These are phyloP conservation scores for Olivierus martensii DNA, from an alignment of 1,140 invertebrate genomes.

Conservation along the genomic window DNA sequence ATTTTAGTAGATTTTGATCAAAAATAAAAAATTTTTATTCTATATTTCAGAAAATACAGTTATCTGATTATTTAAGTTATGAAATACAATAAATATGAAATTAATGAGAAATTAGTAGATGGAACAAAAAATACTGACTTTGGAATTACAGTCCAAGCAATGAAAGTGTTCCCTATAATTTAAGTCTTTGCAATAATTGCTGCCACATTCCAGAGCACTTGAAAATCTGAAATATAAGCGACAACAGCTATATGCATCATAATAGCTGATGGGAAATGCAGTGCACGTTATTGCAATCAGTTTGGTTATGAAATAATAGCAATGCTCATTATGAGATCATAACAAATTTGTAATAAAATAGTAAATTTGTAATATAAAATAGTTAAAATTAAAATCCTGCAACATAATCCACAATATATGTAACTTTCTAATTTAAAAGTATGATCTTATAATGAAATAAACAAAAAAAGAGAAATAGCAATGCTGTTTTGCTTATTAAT, in stretches of 20 bases:
- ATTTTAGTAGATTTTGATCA: no score
- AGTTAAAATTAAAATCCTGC: background rate
- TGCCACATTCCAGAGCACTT: conserved; percentile 60
- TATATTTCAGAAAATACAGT: no score
- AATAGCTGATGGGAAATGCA: background rate
- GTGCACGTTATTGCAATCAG: background rate
- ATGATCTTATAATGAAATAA: background rate
- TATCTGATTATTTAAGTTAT: no score
- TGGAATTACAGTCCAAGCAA: conserved; percentile 74
- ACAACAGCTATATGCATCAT: background rate
- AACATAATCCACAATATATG: no score
- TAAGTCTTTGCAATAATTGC: conserved; percentile 59
- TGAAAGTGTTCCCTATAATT: conserved; percentile 91
- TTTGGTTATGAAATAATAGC: background rate
- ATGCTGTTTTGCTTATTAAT: background rate
- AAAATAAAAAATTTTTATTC: no score
- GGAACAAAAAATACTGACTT: conserved; percentile 26
- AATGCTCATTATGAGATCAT: background rate
- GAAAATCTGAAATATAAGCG: conserved; percentile 35
- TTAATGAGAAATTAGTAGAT: background rate
- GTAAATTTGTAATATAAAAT: background rate
- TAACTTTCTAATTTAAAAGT: background rate
- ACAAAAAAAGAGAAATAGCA: background rate
- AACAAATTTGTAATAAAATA: background rate
- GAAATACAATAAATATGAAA: background rate